phyloP scores from a whole-genome alignment of 1,140 invertebrate genomes.

The Papilio dardanus region DNA sequence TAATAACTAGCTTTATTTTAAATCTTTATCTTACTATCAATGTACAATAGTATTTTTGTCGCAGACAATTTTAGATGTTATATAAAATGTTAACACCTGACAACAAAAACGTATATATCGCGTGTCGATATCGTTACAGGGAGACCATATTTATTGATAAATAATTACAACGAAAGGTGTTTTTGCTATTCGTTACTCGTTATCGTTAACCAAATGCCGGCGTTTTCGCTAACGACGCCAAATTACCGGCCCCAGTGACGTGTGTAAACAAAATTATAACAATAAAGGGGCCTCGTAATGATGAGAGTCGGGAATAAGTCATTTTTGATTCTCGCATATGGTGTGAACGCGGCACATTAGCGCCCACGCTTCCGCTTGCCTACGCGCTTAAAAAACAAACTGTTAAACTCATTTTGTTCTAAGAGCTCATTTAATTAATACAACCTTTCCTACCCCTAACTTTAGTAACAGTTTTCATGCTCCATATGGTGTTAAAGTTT shows the following conservation, averaged over 20 bases:
- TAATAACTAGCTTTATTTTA: no score
- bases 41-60: no score
- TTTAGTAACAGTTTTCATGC: background rate
- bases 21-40: no score
- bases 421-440: background rate
- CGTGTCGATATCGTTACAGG: conserved; percentile 48
- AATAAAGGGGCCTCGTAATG: conserved; percentile 53
- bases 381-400: conserved; percentile 49
- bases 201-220: conserved; percentile 63
- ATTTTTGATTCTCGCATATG: conserved; percentile 70
- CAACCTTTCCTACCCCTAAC: background rate
- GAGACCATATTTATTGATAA: conserved; percentile 48
- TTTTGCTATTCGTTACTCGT: conserved; percentile 46
- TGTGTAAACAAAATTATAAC: conserved; percentile 71
- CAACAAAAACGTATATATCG: conserved; percentile 44
- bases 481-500: background rate
- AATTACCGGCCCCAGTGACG: conserved; percentile 53
- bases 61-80: no score
- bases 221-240: conserved; percentile 71
- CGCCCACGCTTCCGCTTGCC: conserved; percentile 57
- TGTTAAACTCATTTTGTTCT: conserved; percentile 19
- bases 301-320: conserved; percentile 56
- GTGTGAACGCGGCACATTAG: conserved; percentile 69
- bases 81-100: conserved; percentile 9
- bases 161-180: conserved; percentile 69